Base-by-base conservation (phyloP, 2,113 vertebrate species). In the Diglossa brunneiventris region DNA sequence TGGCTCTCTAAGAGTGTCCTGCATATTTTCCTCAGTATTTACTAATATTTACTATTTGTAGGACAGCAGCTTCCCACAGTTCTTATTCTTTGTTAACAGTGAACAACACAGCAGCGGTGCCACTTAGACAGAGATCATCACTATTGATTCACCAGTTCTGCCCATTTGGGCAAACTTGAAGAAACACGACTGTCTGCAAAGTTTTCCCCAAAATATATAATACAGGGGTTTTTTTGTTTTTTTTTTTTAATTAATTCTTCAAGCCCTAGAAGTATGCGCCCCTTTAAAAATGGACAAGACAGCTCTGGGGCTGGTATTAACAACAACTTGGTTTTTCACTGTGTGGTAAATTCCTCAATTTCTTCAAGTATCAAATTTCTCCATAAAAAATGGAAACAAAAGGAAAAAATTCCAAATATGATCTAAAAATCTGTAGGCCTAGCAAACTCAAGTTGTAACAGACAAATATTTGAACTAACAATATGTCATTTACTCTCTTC, bases 141-240 rank as follows among this genome's bases (percentile, higher is more conserved):
- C 37, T 53, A 16, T 28, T 37, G 35, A 33, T 52, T 87, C 35
- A 35, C 3, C 30, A 56, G 21, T 19, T 68, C 33, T 64, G 15
- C 39, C 16, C 15, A 6, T 50, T 28, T 59, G 44, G 30, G 26
- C 31, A 90, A 44, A 37, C 49, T 28, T 83, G 30, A 13, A 81
- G 35, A 70, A 79, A 64, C 3, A 31, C 4, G 16, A 49, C 31
- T 41, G 3, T 24, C 27, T 37, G 20, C 13, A 44, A 68, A 64
- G 7, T 26, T 84, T 70, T 26, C 5, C 17, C n/a, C 12, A 5
- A 53, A 73, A 41, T 35, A 33, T 8, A 35, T 53, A 12, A 11
- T 47, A 24, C 11, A 23, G 2, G 8, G 26, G 0, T 11, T 8
- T n/a, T 31, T 0, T 11, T 8, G 22, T 21, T 6, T 35, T 28